Evolutionary conservation across 2,888 invertebrate genomes (phyloP).

Genomic region (Amphipyra berbera): DNA sequence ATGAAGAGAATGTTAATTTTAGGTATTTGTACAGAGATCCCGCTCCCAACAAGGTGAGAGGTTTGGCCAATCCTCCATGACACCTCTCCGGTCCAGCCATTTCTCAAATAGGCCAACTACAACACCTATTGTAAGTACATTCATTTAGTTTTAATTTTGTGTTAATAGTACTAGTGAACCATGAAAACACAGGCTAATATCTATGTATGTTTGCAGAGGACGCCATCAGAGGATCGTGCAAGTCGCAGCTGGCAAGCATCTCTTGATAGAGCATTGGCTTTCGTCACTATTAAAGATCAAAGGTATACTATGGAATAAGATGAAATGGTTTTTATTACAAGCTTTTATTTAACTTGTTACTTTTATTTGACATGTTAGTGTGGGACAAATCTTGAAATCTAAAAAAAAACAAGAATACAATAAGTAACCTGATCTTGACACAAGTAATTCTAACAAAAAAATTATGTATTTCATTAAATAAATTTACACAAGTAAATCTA

Average conservation of each 20-base stretch:
- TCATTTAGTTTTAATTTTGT: too few relatives aligned
- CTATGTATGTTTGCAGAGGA: constrained; percentile 69
- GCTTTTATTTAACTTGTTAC: too few relatives aligned
- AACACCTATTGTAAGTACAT: constrained; percentile 43
- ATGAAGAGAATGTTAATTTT: not conserved
- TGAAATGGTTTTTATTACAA: too few relatives aligned
- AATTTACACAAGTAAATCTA: too few relatives aligned
- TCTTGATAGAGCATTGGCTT: constrained; percentile 80
- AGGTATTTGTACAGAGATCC: constrained; percentile 70
- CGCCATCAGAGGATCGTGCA: constrained; percentile 80
- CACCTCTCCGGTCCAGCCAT: constrained; percentile 75
- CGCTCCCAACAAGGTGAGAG: constrained; percentile 79
- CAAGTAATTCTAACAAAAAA: too few relatives aligned
- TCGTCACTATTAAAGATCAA: constrained; percentile 82
- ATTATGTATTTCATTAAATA: too few relatives aligned
- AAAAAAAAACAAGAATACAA: too few relatives aligned
- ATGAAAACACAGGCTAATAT: not conserved
- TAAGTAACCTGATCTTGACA: too few relatives aligned
- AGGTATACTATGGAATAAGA: constrained; percentile 67
- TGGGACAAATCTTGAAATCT: too few relatives aligned
- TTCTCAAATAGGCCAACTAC: constrained; percentile 58
- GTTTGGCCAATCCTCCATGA: constrained; percentile 71
- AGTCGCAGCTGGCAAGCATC: constrained; percentile 76
- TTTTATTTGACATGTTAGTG: too few relatives aligned
- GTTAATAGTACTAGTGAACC: too few relatives aligned